Evolutionary conservation across 2,888 invertebrate species (phyloP).

Genomic region (Physocephala rufipes): DNA sequence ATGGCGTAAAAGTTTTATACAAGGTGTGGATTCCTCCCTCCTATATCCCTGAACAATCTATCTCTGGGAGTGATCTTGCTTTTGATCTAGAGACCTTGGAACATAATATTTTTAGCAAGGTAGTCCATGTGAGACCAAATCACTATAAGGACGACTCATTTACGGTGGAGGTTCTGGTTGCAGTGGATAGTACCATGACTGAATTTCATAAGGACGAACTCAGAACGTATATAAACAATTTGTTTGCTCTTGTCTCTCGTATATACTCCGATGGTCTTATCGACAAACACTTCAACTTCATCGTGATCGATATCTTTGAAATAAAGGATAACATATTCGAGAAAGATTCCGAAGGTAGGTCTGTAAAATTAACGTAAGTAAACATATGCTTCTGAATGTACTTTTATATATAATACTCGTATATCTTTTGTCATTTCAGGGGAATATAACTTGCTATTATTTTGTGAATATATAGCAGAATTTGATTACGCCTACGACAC

Average conservation of each 20-base stretch:
- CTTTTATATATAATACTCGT: constrained; percentile 58
- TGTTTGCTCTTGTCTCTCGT: constrained; percentile 83
- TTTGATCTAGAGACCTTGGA: constrained; percentile 52
- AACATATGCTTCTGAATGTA: too few relatives aligned
- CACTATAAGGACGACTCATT: constrained; percentile 68
- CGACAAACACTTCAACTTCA: constrained; percentile 84
- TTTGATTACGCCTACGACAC: constrained; percentile 74
- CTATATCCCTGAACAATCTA: constrained; percentile 58
- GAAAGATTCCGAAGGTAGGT: background rate
- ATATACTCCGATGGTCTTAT: constrained; percentile 84
- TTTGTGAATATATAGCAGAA: constrained; percentile 78
- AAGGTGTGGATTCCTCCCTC: constrained; percentile 65
- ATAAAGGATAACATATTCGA: constrained; percentile 65
- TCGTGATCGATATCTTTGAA: constrained; percentile 76
- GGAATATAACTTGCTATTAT: constrained; percentile 66
- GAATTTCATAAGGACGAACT: constrained; percentile 78
- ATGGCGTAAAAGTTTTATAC: constrained; percentile 66
- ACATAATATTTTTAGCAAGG: constrained; percentile 18
- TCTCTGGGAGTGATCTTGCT: constrained; percentile 54
- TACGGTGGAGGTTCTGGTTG: constrained; percentile 82
- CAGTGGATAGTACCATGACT: constrained; percentile 82
- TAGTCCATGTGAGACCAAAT: constrained; percentile 20
- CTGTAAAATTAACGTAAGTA: too few relatives aligned
- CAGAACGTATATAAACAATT: constrained; percentile 77
- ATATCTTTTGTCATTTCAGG: constrained; percentile 73